Conservation (phyloP, 1,140 invertebrate genomes). For the Phortica variegata region DNA sequence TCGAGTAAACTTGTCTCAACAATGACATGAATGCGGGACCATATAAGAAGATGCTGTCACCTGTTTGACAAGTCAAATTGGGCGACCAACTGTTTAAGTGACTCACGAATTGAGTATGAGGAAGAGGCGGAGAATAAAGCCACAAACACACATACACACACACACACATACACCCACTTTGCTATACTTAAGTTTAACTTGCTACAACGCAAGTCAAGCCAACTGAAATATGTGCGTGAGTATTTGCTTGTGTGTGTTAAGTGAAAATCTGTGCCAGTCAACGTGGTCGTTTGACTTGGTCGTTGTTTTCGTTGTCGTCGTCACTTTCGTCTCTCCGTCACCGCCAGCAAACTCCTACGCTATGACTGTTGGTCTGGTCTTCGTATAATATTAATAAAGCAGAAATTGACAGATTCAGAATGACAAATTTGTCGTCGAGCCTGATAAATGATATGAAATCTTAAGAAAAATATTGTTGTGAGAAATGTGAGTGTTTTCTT, state of each 20-base stretch:
- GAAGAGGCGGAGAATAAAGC: neutral
- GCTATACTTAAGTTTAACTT: conserved; percentile 23
- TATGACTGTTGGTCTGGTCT: conserved; percentile 14
- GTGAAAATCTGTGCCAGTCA: conserved; percentile 29
- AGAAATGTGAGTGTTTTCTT: no score
- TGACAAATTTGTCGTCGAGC: conserved; percentile 52
- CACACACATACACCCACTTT: conserved; percentile 10
- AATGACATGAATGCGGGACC: no score
- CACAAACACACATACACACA: conserved; percentile 12
- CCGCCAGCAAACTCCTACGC: neutral
- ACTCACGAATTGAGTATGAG: conserved; percentile 2
- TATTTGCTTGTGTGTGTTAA: conserved; percentile 22
- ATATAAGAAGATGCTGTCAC: no score
- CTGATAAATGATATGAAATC: conserved; percentile 53
- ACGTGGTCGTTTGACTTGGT: no score
- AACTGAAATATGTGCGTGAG: conserved; percentile 1
- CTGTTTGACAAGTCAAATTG: no score
- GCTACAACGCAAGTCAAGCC: conserved; percentile 31
- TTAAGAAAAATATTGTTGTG: conserved; percentile 44
- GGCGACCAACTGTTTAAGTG: conserved; percentile 16
- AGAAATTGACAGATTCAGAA: conserved; percentile 54
- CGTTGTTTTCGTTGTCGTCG: neutral
- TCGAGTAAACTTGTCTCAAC: no score
- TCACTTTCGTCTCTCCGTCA: no score
- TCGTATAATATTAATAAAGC: conserved; percentile 53